A percentile compares a stretch with the other conserved stretches of the same genome.
These are phyloP conservation scores for Lepidotrigona ventralis DNA, from an alignment of 1,140 invertebrate species.

Conservation along the genomic window DNA sequence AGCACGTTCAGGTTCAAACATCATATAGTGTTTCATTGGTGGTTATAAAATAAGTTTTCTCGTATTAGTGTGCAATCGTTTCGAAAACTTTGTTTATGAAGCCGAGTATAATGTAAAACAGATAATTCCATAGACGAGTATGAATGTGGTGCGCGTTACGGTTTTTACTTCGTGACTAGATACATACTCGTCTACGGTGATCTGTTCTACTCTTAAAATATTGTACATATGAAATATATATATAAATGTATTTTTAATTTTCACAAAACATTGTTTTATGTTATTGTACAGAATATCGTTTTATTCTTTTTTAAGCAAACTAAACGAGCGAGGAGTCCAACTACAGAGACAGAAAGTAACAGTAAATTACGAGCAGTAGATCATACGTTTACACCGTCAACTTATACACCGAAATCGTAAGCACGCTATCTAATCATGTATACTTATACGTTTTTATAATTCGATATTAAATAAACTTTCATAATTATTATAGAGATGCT, in stretches of 20 bases:
- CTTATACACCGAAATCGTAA: constrained; percentile 53
- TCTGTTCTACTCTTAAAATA: constrained; percentile 70
- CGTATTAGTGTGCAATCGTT: not conserved
- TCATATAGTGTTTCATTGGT: constrained; percentile 5
- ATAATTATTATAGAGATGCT: constrained; percentile 61
- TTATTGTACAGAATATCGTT: not conserved
- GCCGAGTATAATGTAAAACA: constrained; percentile 49
- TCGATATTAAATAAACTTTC: not conserved
- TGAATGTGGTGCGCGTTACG: constrained; percentile 87
- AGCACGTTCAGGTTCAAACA: constrained; percentile 75
- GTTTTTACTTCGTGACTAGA: constrained; percentile 86
- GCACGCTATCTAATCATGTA: constrained; percentile 6
- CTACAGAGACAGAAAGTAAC: constrained; percentile 18
- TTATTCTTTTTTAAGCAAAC: constrained; percentile 49
- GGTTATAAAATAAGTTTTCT: not conserved
- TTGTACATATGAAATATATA: not conserved
- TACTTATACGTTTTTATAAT: not conserved
- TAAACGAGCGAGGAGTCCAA: constrained; percentile 54
- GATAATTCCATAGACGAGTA: constrained; percentile 86
- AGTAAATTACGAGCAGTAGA: constrained; percentile 50
- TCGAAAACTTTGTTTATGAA: not conserved
- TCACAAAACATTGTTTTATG: not conserved
- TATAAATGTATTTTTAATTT: not conserved
- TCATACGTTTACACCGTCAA: constrained; percentile 39
- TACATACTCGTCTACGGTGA: constrained; percentile 91